Conservation (phyloP, 2,113 vertebrate genomes). For the Chaetodon trifascialis region DNA sequence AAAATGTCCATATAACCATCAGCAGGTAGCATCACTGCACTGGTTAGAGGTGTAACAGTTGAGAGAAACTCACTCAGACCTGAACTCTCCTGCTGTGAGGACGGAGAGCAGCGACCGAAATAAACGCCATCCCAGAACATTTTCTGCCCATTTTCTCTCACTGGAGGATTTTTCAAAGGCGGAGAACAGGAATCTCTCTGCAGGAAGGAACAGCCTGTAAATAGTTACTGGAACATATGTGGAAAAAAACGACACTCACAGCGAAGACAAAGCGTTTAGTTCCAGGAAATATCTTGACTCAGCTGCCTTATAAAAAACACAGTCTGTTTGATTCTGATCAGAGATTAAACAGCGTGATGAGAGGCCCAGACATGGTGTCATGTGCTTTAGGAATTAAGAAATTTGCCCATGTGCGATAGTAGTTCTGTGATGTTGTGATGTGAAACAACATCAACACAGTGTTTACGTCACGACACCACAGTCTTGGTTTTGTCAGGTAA, state of each 20-base stretch:
- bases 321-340: neutral
- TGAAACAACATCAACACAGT: too few relatives aligned
- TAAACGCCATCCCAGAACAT: neutral
- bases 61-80: too few relatives aligned
- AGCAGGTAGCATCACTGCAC: too few relatives aligned
- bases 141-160: neutral
- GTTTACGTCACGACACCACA: neutral
- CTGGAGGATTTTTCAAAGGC: neutral
- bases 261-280: neutral
- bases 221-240: conserved; percentile 11
- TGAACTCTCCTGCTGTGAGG: conserved; percentile 4
- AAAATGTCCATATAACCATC: too few relatives aligned
- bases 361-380: neutral
- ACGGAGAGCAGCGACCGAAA: neutral
- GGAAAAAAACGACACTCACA: neutral
- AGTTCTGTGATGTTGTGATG: too few relatives aligned
- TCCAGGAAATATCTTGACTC: conserved; percentile 6
- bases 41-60: neutral
- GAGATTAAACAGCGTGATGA: neutral
- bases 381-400: too few relatives aligned
- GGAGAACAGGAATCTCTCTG: neutral
- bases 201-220: conserved; percentile 30
- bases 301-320: neutral
- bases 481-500: neutral
- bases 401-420: neutral